phyloP scores from a whole-genome alignment of 2,888 invertebrate species.

The Oligia latruncula region DNA sequence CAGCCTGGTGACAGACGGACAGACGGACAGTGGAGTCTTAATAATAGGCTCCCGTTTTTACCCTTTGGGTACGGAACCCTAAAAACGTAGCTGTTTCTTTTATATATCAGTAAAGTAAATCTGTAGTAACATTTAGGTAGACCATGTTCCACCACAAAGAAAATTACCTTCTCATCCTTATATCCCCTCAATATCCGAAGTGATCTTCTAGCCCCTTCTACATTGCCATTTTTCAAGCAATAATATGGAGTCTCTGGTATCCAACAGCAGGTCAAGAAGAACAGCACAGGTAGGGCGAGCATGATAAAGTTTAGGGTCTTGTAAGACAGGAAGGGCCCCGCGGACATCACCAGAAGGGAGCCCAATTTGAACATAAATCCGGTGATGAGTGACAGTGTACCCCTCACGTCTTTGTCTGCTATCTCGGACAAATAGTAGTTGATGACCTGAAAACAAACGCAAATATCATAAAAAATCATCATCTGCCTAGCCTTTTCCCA shows the following conservation, averaged over 20 bases:
- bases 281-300: constrained; percentile 83
- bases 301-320: constrained; percentile 82
- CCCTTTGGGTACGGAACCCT: too few species aligned
- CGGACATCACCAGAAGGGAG: constrained; percentile 79
- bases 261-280: constrained; percentile 85
- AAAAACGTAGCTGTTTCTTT: not conserved
- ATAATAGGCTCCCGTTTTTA: too few species aligned
- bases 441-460: constrained; percentile 77
- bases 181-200: constrained; percentile 81
- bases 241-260: constrained; percentile 91
- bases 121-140: too few species aligned
- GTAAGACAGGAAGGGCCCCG: constrained; percentile 84
- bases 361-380: constrained; percentile 83
- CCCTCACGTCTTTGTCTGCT: constrained; percentile 85
- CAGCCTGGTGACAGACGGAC: too few species aligned
- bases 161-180: constrained; percentile 73
- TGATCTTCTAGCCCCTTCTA: constrained; percentile 82
- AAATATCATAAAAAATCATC: not conserved
- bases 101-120: not conserved
- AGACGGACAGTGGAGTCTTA: too few species aligned
- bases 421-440: constrained; percentile 87
- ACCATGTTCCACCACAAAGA: not conserved
- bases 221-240: constrained; percentile 86
- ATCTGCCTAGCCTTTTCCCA: too few species aligned
- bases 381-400: constrained; percentile 78